These are phyloP conservation scores for Geotrypetes seraphini DNA, from an alignment of 2,797 vertebrate species.

Conservation along the genomic window DNA sequence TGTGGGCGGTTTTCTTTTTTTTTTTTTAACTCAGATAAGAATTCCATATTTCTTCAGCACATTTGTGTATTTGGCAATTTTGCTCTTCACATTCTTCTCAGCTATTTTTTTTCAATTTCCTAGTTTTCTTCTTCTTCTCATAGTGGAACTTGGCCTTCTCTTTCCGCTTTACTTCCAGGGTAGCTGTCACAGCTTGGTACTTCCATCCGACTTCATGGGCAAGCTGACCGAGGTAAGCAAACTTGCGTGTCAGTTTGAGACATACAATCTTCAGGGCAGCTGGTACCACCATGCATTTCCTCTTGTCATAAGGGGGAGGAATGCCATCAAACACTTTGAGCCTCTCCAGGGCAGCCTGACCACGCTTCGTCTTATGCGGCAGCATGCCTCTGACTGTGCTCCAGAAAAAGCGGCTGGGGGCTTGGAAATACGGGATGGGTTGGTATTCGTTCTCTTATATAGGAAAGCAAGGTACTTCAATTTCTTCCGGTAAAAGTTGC, in stretches of 20 bases:
- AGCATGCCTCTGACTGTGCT: too few relatives aligned
- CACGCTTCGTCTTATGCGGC: too few relatives aligned
- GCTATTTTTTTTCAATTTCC: too few relatives aligned
- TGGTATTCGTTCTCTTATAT: too few relatives aligned
- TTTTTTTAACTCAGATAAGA: too few relatives aligned
- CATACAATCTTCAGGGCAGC: too few relatives aligned
- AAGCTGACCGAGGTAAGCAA: too few relatives aligned
- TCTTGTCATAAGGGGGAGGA: constrained; percentile 90
- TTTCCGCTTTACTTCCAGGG: constrained; percentile 86
- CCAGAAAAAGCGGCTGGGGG: constrained; percentile 91
- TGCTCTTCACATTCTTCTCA: constrained; percentile 75
- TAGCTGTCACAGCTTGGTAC: constrained; percentile 85
- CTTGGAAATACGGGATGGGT: constrained; percentile 92
- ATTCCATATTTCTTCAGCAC: too few relatives aligned
- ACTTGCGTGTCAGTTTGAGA: too few relatives aligned
- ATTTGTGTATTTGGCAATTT: constrained; percentile 73
- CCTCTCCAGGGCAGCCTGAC: constrained; percentile 82
- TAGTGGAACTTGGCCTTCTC: too few relatives aligned
- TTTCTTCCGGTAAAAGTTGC: too few relatives aligned
- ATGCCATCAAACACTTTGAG: constrained; percentile 92
- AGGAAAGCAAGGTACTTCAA: constrained; percentile 89
- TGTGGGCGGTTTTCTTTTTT: too few relatives aligned
- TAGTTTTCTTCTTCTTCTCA: constrained; percentile 74
- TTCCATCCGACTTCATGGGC: constrained; percentile 96
- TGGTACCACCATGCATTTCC: constrained; percentile 89